Evolutionary conservation across 2,113 vertebrate species (phyloP), one percentile per base, ranked within the genome.

Genomic region (Uria aalge): DNA sequence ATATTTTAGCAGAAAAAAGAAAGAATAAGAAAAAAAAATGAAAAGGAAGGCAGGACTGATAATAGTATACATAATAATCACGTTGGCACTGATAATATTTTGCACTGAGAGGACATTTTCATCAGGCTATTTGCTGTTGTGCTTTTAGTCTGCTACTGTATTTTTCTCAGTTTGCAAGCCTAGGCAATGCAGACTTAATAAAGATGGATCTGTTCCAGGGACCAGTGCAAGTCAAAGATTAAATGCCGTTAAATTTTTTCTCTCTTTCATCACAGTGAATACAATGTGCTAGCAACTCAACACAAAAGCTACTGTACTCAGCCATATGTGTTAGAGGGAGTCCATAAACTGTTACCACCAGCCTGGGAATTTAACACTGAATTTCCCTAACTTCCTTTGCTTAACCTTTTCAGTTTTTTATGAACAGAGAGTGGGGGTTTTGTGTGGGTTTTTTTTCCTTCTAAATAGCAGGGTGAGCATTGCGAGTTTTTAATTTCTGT

Each of bases 201-300:
- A 90, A 88, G 57, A 83, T 41, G 5, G 17, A 73, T 76, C 67
- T 77, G 17, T 69, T 90, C 40, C 67, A 55, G 59, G 30, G 45
- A 55, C 34, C 67, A 68, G 72, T 32, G 47, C 41, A 77, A 56
- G 91, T 85, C 67, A 89, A 88, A 94, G 63, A 75, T 85, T 90
- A 96, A 93, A 91, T 56, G 24, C 48, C 85, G 73, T 77, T 88
- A 94, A 79, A 89, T 93, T 68, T 80, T 78, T 29, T 88, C 68
- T 79, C 12, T 91, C 77, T 83, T 92, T 94, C 67, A 71, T 94
- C 82, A 96, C 69, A 94, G 78, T 59, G 22, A 88, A 80, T 62
- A 78, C 68, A 82, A 88, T 80, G 78, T 93, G 71, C 48, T 53
- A 74, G 38, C 73, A 97, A 96, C 76, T 56, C 78, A 97, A 94